A percentile compares a stretch with the other conserved stretches of the same genome.
These are phyloP conservation scores for Drosophila mauritiana DNA, from an alignment of 1,140 invertebrate species.

Conservation along the genomic window DNA sequence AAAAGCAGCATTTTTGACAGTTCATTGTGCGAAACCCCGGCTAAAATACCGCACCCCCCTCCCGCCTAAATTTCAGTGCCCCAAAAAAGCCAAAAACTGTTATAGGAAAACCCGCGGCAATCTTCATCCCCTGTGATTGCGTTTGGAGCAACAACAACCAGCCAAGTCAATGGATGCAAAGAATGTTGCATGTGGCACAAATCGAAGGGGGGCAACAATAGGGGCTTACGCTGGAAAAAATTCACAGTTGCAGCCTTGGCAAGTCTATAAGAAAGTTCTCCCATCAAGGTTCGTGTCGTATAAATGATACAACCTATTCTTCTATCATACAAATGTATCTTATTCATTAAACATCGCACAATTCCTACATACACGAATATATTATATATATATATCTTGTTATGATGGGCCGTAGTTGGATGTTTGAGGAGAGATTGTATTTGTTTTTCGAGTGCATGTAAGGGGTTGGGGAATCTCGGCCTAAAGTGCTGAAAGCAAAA, in stretches of 20 bases:
- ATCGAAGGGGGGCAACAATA: neutral
- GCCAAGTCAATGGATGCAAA: conserved; percentile 64
- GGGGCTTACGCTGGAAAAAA: neutral
- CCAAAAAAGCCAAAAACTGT: neutral
- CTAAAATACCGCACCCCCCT: neutral
- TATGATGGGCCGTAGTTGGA: too few species aligned
- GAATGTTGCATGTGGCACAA: conserved; percentile 44
- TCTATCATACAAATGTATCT: too few species aligned
- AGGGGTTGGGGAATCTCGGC: conserved; percentile 53
- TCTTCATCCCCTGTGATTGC: conserved; percentile 22
- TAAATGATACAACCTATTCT: too few species aligned
- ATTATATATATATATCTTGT: too few species aligned
- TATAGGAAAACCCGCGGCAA: conserved; percentile 12
- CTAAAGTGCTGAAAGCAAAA: conserved; percentile 80
- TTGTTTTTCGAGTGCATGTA: neutral
- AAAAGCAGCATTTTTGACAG: conserved; percentile 72
- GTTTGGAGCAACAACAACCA: conserved; percentile 23
- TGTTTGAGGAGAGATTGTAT: too few species aligned
- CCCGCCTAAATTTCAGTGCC: neutral
- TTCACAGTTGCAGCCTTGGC: neutral
- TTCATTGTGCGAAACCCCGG: conserved; percentile 57
- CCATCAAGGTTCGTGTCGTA: too few species aligned
- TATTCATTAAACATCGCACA: too few species aligned
- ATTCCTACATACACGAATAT: too few species aligned
- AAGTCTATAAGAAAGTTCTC: neutral